Base-by-base conservation (phyloP, 1,140 invertebrate species). In the Dolichoris vasculosae region DNA sequence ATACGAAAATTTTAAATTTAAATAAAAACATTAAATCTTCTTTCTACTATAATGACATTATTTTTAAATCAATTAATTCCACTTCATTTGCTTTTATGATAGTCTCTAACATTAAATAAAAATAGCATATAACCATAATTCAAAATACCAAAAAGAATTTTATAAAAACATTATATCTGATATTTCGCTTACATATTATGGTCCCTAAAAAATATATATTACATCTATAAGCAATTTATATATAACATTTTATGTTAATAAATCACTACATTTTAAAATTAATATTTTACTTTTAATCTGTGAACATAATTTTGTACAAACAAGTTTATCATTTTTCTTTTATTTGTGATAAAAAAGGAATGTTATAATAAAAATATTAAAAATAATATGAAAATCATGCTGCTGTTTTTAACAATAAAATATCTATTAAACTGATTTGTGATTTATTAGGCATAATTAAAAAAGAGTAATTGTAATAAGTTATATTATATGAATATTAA, bases 121-220 rank as follows among this genome's bases (percentile, higher is more conserved):
- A 40, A 48, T 76, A 46, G 48, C 40, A 76, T 76, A 55, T 17
- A 32, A 43, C 15, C 48, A 78, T 17, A 73, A 82, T 73, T 73
- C 23, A 17, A 82, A 73, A 59, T 82, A 73, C 23, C 80, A 40
- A 82, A 55, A n/a, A n/a, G 46, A 73, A 32, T 51, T 51, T 67
- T 20, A 30, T 55, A 38, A 48, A 23, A 32, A 51, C 46, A 82
- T 73, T 46, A 26, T 30, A 26, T 73, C 30, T 40, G 15, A 35
- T 73, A 23, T 63, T 55, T 82, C 48, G 23, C 67, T 73, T 82
- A 59, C 73, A 82, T 20, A 87, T 88, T 91, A 92, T 91, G 91
- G 90, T 91, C 90, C 90, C 90, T 92, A 92, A 89, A 91, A 91
- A 92, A 92, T 91, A 92, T 91, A 91, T 90, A 89, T 89, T 91